A percentile compares a stretch with the other conserved stretches of the same genome.
Evolutionary conservation across 2,797 vertebrate species (phyloP).

Genomic region (Alca torda): DNA sequence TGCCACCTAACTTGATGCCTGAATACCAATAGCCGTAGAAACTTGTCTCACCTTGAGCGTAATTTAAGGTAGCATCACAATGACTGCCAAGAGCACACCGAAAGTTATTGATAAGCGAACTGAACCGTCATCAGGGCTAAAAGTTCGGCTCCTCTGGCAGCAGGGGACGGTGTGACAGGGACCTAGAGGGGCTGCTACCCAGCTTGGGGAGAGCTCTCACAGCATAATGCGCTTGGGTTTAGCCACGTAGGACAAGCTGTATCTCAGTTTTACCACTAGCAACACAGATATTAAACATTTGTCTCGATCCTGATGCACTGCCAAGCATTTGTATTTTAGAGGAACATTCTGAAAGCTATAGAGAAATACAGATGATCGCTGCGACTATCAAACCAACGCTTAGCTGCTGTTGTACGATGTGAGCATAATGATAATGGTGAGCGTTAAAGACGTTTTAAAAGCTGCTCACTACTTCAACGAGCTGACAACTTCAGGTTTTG

Average conservation of each 20-base stretch:
- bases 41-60: not conserved
- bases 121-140: not conserved
- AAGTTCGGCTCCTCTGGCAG: rapidly evolving
- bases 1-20: not conserved
- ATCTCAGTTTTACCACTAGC: not conserved
- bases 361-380: slow-evolving; percentile 1
- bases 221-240: not conserved
- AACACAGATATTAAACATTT: not conserved
- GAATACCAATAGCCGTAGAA: not conserved
- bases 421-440: not conserved
- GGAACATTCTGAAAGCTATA: not conserved
- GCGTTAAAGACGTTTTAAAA: slow-evolving; percentile 22
- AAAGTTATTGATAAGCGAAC: not conserved
- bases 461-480: not conserved
- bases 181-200: not conserved
- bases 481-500: slow-evolving; percentile 42
- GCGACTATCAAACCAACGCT: not conserved
- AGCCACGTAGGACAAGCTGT: not conserved
- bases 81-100: not conserved
- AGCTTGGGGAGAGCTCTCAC: not conserved
- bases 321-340: not conserved
- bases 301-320: not conserved
- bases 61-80: not conserved
- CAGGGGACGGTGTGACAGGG: rapidly evolving
- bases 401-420: not conserved